Evolutionary conservation across 2,888 invertebrate genomes (phyloP).

Genomic region (Lasioglossum calceatum): DNA sequence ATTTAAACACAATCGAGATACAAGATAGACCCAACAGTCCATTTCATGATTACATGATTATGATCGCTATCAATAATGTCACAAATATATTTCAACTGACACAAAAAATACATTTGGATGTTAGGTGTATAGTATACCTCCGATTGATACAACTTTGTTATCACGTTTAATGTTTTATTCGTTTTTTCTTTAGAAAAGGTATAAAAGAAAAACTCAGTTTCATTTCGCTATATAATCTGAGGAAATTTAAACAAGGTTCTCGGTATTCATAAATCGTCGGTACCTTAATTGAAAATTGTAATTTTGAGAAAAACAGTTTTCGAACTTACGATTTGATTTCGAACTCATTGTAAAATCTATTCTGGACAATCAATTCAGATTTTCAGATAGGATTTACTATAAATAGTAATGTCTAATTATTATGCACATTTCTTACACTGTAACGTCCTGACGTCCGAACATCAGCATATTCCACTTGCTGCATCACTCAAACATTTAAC

Average conservation of each 20-base stretch:
- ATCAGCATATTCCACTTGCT: conserved; percentile 9
- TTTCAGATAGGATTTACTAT: conserved; percentile 27
- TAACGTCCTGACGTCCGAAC: conserved; percentile 24
- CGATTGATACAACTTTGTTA: neutral
- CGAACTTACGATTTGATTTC: neutral
- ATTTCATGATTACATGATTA: neutral
- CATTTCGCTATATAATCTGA: conserved; percentile 11
- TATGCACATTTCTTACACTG: conserved; percentile 52
- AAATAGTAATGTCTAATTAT: conserved; percentile 46
- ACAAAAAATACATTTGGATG: neutral
- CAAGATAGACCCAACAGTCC: conserved; percentile 1
- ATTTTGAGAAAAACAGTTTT: neutral
- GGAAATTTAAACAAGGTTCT: neutral
- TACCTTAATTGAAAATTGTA: neutral
- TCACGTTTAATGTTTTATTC: conserved; percentile 3
- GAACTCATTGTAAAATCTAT: neutral
- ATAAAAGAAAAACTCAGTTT: conserved; percentile 20
- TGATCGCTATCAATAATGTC: neutral
- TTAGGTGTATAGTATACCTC: neutral
- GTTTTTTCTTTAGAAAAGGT: conserved; percentile 14
- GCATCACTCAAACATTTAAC: conserved; percentile 13
- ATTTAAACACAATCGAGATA: conserved; percentile 2
- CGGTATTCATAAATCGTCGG: neutral
- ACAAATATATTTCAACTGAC: neutral
- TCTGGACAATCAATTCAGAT: conserved; percentile 4